Evolutionary conservation across 2,797 vertebrate genomes (phyloP), one percentile per base, ranked within the genome.

Genomic region (Eupleurogrammus muticus): DNA sequence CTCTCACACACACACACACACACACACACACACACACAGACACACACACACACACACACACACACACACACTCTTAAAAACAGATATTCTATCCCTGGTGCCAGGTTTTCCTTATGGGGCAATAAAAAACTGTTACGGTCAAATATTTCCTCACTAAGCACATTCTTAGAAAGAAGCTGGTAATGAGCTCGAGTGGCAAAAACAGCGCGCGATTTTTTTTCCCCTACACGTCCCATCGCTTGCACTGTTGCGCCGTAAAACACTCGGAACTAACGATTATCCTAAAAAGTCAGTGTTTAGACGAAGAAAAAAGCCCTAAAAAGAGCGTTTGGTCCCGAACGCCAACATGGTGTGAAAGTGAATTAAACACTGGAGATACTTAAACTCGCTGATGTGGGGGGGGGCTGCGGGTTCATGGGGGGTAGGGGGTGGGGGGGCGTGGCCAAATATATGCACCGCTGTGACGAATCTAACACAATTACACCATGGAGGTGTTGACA

Each of bases 381-480:
- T 82, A 72, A 83, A 67, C 72, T 77, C 75, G n/a, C n/a, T n/a
- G n/a, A n/a, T 66, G 35, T 75, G 67, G 63, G n/a, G n/a, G n/a
- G n/a, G n/a, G 66, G 51, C 60, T 79, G 72, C 68, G 73, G 68
- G 82, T 75, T 75, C 62, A 60, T 42, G 63, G 66, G 82, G 72
- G 86, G 75, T 80, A 36, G 35, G 58, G 75, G 83, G 70, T 67
- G 87, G 57, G n/a, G n/a, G 23, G 50, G 80, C 66, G 23, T 48
- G 58, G 65, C 67, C 80, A 76, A 72, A 85, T 78, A 80, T 82
- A 70, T 40, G 50, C 61, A 34, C 70, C 84, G 79, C 83, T 77
- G 32, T 92, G 86, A 89, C 90, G 54, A 90, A 91, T 91, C 79
- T 90, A 90, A 93, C 83, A 88, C 89, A 92, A 92, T 92, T 90